These are phyloP conservation scores for Tonatia bakeri DNA, from an alignment of 2,113 vertebrate genomes.

Conservation along the genomic window DNA sequence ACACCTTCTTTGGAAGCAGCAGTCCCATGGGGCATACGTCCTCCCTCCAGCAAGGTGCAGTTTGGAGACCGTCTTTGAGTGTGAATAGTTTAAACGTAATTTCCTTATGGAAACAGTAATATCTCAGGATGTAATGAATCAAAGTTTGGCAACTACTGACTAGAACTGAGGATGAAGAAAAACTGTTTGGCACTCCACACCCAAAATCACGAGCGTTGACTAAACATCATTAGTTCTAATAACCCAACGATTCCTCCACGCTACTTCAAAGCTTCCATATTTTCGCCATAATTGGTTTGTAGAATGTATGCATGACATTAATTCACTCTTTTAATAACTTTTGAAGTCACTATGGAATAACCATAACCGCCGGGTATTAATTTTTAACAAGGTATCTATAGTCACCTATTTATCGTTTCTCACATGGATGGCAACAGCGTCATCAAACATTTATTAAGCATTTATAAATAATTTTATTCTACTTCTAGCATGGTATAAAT, in stretches of 20 bases:
- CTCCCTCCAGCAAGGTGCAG: background rate
- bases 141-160: background rate
- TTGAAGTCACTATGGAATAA: conserved; percentile 53
- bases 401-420: conserved; percentile 64
- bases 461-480: conserved; percentile 70
- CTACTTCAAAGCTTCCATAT: conserved; percentile 43
- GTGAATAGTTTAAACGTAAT: background rate
- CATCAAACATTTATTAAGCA: conserved; percentile 75
- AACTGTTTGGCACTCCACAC: background rate
- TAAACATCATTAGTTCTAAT: conserved; percentile 49
- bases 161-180: background rate
- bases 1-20: background rate
- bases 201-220: background rate
- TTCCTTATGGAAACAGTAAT: background rate
- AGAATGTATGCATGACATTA: conserved; percentile 37
- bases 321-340: conserved; percentile 58
- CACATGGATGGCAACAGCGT: conserved; percentile 65
- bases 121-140: background rate
- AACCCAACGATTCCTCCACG: conserved; percentile 32
- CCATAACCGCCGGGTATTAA: conserved; percentile 46
- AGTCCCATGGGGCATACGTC: rapidly evolving
- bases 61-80: background rate
- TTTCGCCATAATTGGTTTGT: conserved; percentile 57
- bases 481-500: conserved; percentile 67
- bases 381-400: conserved; percentile 72